Percentiles rank a stretch among this genome's conserved stretches.
Evolutionary conservation across 2,888 invertebrate genomes (phyloP).

Genomic region (Resseliella maxima): DNA sequence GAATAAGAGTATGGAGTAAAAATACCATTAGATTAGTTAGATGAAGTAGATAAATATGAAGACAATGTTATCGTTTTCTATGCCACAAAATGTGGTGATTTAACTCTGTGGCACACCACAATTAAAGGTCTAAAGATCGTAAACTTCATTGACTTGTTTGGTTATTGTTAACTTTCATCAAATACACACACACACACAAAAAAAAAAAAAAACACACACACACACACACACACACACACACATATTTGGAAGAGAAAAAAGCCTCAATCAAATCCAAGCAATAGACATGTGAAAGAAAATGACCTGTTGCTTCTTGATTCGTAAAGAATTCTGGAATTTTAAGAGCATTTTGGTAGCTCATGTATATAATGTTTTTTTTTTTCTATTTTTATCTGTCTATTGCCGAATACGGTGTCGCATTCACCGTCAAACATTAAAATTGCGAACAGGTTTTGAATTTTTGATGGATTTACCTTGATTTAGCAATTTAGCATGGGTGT

Average conservation of each 20-base stretch:
- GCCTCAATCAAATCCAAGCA: not conserved
- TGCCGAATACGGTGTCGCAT: not conserved
- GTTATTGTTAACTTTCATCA: not conserved
- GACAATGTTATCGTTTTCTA: not conserved
- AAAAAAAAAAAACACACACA: too few relatives aligned
- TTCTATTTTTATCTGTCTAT: not conserved
- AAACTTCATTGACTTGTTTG: not conserved
- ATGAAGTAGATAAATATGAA: not conserved
- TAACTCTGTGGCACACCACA: not conserved
- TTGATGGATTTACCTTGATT: not conserved
- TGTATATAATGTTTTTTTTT: not conserved
- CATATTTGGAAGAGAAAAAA: too few relatives aligned
- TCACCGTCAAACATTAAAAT: not conserved
- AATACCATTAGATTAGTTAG: not conserved
- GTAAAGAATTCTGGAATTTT: not conserved
- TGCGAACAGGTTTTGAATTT: conserved; percentile 8
- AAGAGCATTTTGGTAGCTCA: not conserved
- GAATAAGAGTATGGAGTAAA: too few relatives aligned
- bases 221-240: too few relatives aligned
- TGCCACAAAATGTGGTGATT: not conserved
- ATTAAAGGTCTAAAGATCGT: not conserved
- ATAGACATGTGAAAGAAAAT: not conserved
- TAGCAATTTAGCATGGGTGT: too few relatives aligned
- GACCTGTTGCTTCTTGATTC: not conserved
- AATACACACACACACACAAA: too few relatives aligned